A percentile compares a stretch with the other conserved stretches of the same genome.
Conservation (phyloP, 2,113 vertebrate genomes). For the Chaenogobius annularis region DNA sequence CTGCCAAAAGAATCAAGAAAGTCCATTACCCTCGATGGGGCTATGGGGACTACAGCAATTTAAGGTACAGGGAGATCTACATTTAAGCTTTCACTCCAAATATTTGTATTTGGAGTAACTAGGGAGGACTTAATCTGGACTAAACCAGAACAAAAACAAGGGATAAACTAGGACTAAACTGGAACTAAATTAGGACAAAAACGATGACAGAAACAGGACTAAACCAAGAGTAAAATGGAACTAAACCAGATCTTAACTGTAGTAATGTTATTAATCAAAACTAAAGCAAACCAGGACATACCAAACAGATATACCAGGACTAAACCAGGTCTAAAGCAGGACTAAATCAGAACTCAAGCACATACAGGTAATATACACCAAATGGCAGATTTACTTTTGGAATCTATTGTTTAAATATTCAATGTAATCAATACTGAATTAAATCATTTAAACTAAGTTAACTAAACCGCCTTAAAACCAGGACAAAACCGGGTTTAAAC, state of each 20-base stretch:
- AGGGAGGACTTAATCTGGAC: not conserved
- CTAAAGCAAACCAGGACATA: not conserved
- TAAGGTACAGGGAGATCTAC: no score
- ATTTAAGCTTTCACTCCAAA: no score
- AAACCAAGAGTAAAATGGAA: no score
- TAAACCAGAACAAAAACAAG: not conserved
- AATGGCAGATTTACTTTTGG: no score
- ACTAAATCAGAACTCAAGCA: no score
- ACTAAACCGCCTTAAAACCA: not conserved
- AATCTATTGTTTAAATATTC: no score
- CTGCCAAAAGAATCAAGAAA: constrained; percentile 36
- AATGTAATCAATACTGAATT: no score
- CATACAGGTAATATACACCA: no score
- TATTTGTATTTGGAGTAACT: no score
- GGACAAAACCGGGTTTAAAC: no score
- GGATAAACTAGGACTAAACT: no score
- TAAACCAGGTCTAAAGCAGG: not conserved
- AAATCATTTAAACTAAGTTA: no score
- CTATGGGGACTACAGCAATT: not conserved
- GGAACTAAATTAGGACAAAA: not conserved
- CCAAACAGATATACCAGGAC: not conserved
- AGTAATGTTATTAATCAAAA: not conserved
- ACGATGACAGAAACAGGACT: not conserved
- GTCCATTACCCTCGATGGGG: constrained; percentile 35
- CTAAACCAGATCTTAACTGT: not conserved